A percentile compares a stretch with the other conserved stretches of the same genome.
phyloP scores from a whole-genome alignment of 2,113 vertebrate species.

The Pantherophis guttatus region DNA sequence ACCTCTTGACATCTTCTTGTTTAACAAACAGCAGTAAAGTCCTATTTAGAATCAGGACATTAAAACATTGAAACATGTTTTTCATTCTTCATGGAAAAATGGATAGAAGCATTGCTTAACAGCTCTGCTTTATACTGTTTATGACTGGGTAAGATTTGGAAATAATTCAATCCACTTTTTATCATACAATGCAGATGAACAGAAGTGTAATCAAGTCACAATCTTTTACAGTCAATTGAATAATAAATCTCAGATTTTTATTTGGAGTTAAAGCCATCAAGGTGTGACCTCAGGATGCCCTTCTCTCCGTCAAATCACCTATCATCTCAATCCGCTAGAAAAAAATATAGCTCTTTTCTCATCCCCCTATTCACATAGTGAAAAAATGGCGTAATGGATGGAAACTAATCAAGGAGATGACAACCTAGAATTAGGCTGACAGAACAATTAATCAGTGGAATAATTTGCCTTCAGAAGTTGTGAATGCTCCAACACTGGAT shows the following conservation, averaged over 20 bases:
- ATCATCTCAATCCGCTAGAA: not conserved
- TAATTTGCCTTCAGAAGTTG: not conserved
- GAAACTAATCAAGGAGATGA: not conserved
- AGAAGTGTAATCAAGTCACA: not conserved
- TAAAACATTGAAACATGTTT: not conserved
- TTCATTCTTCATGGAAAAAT: not conserved
- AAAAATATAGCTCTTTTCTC: not conserved
- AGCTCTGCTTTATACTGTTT: not conserved
- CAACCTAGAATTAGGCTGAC: not conserved
- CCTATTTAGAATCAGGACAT: not conserved
- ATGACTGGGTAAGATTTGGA: not conserved
- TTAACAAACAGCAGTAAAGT: not conserved
- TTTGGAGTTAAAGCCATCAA: not conserved
- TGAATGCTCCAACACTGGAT: not conserved
- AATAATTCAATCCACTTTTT: not conserved
- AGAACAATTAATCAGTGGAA: not conserved
- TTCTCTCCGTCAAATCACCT: not conserved
- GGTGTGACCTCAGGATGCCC: not conserved
- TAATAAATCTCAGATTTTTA: not conserved
- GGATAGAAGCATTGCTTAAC: not conserved
- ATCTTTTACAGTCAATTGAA: not conserved
- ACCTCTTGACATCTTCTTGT: not conserved
- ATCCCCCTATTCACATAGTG: not conserved
- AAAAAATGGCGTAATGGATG: not conserved
- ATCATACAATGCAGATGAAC: not conserved